Base-by-base conservation (phyloP, 1,140 invertebrate species). In the Bombus difficillimus region DNA sequence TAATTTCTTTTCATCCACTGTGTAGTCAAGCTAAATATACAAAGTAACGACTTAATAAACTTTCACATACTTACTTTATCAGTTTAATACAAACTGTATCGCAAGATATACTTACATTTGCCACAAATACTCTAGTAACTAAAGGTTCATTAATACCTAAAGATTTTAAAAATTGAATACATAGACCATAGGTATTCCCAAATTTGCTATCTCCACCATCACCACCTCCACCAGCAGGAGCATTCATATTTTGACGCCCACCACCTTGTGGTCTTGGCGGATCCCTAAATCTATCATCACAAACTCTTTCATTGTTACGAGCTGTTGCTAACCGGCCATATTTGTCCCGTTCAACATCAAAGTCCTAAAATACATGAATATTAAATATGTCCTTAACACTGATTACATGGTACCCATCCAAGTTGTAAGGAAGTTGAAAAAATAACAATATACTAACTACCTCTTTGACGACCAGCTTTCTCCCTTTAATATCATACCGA, bases 101-200 rank as follows among this genome's bases (percentile, higher is more conserved):
- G 18, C 18, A 82, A 81, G 6, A 22, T 39, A 43, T 95, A 98
- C 97, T 98, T 97, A 99, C 98, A 97, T 99, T 99, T 88, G 99
- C 98, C 87, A 99, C 98, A 97, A 99, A 99, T 72, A 99, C 97
- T 95, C 98, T 97, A 92, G 98, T 98, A 86, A 98, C 97, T 87
- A 99, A 96, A 85, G 99, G 98, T 88, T 98, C 98, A 92, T 98
- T 97, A 86, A 99, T 99, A 92, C 98, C 98, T 64, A 99, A 96
- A 72, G 97, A 98, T 92, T 99, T 98, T 86, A 99, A 96, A 96
- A 99, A 99, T 90, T 98, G 97, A 72, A 97, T 97, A 95, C 98
- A 98, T 66, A 99, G 95, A 78, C 98, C 98, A 96, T 98, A 99
- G 15, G 98, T 99, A 93, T 99, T 99, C 90, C 97, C 97, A 94